phyloP scores from a whole-genome alignment of 2,888 invertebrate species.

The Zaprionus bogoriensis region DNA sequence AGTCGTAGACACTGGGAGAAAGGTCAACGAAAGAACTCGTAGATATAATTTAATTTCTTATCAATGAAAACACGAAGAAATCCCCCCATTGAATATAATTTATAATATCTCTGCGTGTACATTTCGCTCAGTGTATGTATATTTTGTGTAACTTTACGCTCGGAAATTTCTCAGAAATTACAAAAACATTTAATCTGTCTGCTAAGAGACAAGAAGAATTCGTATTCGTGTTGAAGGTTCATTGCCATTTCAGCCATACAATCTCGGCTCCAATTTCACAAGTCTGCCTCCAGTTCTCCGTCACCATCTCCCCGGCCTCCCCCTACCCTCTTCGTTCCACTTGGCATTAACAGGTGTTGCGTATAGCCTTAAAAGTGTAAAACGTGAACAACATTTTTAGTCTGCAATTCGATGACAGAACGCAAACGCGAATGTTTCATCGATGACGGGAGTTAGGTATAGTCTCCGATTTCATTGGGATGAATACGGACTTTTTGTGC shows the following conservation, averaged over 20 bases:
- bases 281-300: not conserved
- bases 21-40: not conserved
- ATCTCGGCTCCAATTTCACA: slow-evolving; percentile 4
- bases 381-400: not conserved
- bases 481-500: not conserved
- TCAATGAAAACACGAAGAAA: not conserved
- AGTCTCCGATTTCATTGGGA: slow-evolving; percentile 5
- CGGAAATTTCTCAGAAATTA: not conserved
- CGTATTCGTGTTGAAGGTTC: slow-evolving; percentile 15
- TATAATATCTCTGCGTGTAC: not conserved
- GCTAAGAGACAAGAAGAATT: slow-evolving; percentile 2
- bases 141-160: not conserved
- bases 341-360: slow-evolving; percentile 15
- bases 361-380: slow-evolving; percentile 7
- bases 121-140: not conserved
- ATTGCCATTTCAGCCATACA: slow-evolving; percentile 26
- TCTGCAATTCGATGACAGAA: slow-evolving; percentile 12
- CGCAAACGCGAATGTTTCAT: slow-evolving; percentile 7
- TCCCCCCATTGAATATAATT: not conserved
- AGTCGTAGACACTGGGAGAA: not conserved
- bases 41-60: not conserved
- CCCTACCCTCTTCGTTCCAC: not conserved
- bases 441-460: not conserved
- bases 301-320: not conserved
- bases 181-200: not conserved